Conservation (phyloP, 1,140 invertebrate species). For the Pseudomyrmex cubaensis region DNA sequence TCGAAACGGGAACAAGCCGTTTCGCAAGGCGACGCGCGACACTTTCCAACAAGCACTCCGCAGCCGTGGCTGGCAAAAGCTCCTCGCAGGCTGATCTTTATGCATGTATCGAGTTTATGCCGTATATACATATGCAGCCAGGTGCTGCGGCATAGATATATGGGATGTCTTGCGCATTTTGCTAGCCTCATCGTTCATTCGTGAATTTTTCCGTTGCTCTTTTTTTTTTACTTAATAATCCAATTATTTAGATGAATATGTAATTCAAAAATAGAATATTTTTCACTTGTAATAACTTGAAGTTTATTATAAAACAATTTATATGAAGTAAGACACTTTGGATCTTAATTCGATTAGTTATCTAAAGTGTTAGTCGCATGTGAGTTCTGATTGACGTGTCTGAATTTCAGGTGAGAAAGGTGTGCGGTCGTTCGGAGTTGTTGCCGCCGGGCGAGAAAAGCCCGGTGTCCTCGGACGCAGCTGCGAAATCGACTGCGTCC, state of each 20-base stretch:
- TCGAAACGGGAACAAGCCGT: constrained; percentile 39
- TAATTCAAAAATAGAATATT: background rate
- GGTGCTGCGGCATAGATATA: constrained; percentile 23
- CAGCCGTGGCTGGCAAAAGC: background rate
- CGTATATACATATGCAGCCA: constrained; percentile 1
- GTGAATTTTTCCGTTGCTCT: background rate
- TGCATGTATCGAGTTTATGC: constrained; percentile 1
- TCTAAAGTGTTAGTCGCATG: background rate
- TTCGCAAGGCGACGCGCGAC: constrained; percentile 29
- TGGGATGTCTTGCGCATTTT: background rate
- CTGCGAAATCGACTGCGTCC: constrained; percentile 59
- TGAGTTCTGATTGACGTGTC: background rate
- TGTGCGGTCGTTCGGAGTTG: constrained; percentile 79
- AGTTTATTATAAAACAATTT: no score
- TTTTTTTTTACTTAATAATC: background rate
- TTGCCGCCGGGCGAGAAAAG: constrained; percentile 57
- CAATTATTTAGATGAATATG: no score
- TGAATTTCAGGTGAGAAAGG: constrained; percentile 78
- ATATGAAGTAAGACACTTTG: background rate
- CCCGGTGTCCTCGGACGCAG: constrained; percentile 33
- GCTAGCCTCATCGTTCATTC: background rate
- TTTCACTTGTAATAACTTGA: no score
- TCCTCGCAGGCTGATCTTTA: background rate
- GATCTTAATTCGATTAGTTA: background rate
- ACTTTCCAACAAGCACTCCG: constrained; percentile 23